Evolutionary conservation across 2,113 vertebrate species (phyloP), one percentile per base, ranked within the genome.

Genomic region (Sylvia atricapilla): DNA sequence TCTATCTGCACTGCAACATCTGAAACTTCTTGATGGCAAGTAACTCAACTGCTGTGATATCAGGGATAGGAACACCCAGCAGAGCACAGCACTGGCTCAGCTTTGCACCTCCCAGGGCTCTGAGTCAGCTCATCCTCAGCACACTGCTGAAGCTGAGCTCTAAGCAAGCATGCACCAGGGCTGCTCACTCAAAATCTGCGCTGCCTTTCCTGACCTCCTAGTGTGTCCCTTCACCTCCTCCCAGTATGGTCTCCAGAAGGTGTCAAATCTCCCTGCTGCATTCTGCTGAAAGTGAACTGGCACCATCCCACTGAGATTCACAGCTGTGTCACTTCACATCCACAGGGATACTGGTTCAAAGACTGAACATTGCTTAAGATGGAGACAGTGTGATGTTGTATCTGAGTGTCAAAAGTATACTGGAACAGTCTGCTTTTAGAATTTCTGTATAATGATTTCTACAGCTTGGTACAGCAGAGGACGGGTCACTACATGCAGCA

Each of bases 1-100:
- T 90, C 87, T 83, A 72, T 70, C 82, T 96, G 82, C 92, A 74
- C 78, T 63, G 70, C 58, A 95, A 73, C 50, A 73, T 88, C 63
- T 94, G 90, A 96, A 95, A 77, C 16, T 83, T 64, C 53, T 73
- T 72, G 53, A 72, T 46, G 41, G 13, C 55, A 86, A 12, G 56
- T 33, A 77, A 80, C 59, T 91, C 60, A 62, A 2, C 30, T 1
- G 0, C 55, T 94, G 49, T 63, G 62, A 12, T 52, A 59, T 17
- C 47, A 84, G 70, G 16, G 35, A 77, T 23, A 63, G 55, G 33
- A 50, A 66, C 0, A 0, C 30, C 9, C 75, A 76, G 50, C 67
- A 85, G 70, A 93, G 66, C 92, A 56, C 33, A 76, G 85, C 55
- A 31, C 55, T 27, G 60, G 53, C 53, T 37, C 0, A 53, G 59